A percentile compares a stretch with the other conserved stretches of the same genome.
phyloP scores from a whole-genome alignment of 2,888 invertebrate genomes.

The Drosophila kuntzei region DNA sequence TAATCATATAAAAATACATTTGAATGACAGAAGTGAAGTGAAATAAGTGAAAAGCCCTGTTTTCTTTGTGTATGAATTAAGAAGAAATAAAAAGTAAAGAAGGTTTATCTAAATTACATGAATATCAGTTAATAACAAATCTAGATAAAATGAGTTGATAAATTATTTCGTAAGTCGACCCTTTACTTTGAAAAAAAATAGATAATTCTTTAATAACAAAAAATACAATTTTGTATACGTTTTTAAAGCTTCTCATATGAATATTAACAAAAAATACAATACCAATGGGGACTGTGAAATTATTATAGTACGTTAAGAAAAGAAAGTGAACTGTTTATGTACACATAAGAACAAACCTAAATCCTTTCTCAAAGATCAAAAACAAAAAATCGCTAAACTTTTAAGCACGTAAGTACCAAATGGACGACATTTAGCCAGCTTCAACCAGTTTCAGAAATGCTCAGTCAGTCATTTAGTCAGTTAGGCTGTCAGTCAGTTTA shows the following conservation, averaged over 20 bases:
- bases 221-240: too few relatives aligned
- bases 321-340: neutral
- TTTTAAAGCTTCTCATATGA: too few relatives aligned
- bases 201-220: too few relatives aligned
- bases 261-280: too few relatives aligned
- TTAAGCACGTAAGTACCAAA: constrained; percentile 42
- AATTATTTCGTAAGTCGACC: too few relatives aligned
- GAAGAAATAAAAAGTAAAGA: neutral
- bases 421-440: constrained; percentile 11
- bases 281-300: neutral
- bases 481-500: constrained; percentile 32
- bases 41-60: neutral
- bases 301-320: neutral
- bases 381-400: constrained; percentile 53
- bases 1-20: too few relatives aligned
- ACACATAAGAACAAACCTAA: constrained; percentile 10
- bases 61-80: neutral
- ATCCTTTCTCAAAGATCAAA: constrained; percentile 28
- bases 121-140: too few relatives aligned
- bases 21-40: too few relatives aligned
- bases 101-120: neutral
- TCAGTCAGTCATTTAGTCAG: constrained; percentile 13
- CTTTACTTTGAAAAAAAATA: too few relatives aligned
- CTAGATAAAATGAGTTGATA: too few relatives aligned
- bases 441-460: constrained; percentile 16